Evolutionary conservation across 2,888 invertebrate species (phyloP).

Genomic region (Apomyelois bistriatella): DNA sequence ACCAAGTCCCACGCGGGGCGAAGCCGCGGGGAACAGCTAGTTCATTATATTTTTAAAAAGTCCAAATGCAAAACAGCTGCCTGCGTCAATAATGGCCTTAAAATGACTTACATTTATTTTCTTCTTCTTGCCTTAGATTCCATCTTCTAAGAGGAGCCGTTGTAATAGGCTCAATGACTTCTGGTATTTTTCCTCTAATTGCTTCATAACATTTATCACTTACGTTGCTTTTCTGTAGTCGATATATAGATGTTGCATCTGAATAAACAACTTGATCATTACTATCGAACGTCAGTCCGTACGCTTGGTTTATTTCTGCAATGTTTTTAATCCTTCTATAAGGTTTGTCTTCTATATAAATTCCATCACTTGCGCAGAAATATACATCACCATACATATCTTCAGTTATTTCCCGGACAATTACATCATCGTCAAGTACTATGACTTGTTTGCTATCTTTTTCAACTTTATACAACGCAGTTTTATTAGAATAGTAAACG

Average conservation of each 20-base stretch:
- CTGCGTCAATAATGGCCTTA: no score
- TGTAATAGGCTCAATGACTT: background rate
- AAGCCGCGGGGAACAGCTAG: no score
- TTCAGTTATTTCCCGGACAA: conserved; percentile 53
- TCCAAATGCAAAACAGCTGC: no score
- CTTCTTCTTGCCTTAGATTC: background rate
- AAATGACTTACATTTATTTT: no score
- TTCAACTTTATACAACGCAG: conserved; percentile 62
- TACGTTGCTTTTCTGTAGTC: conserved; percentile 42
- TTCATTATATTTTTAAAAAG: no score
- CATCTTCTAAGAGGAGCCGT: background rate
- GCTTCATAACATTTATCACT: conserved; percentile 33
- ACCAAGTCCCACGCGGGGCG: no score
- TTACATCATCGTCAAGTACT: conserved; percentile 45
- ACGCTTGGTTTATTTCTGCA: conserved; percentile 46
- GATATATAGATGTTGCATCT: conserved; percentile 47
- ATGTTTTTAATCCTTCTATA: conserved; percentile 41
- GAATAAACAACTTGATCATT: conserved; percentile 54
- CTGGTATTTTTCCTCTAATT: background rate
- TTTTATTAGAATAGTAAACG: conserved; percentile 59
- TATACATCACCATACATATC: conserved; percentile 59
- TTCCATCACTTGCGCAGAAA: conserved; percentile 50
- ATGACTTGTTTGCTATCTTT: conserved; percentile 30
- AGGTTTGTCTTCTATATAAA: conserved; percentile 59
- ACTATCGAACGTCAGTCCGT: conserved; percentile 61